Base-by-base conservation (phyloP, 2,888 invertebrate genomes). In the Habroteleia sp. region DNA sequence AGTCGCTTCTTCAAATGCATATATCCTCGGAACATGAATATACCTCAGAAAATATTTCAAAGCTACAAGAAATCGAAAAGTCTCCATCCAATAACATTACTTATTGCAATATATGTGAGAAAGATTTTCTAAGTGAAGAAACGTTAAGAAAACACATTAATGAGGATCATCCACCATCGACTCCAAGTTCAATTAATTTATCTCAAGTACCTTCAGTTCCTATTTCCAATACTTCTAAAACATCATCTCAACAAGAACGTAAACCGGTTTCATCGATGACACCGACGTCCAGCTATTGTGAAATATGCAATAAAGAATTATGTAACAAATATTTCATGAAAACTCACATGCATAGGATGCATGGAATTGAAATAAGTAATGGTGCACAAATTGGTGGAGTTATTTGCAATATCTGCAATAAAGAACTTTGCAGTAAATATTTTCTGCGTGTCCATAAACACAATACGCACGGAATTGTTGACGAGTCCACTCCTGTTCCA, bases 311-410 rank as follows among this genome's bases (percentile, higher is more conserved):
- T 90, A 98, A 98, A 89, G 98, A 99, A 90, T 90, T 99, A 81
- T 99, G 99, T 91, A 99, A 99, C 91, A 99, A 99, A 89, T 99
- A 99, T 89, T 99, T 99, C 89, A 96, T 99, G 95, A 97, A 98
- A 88, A 99, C 98, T 0, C 99, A 99, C 90, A 98, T 98, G 97
- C 95, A 97, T 87, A 94, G 98, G 87, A 98, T 99, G 96, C 99
- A 97, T 89, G 97, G 97, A 37, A 97, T 97, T 82, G 96, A 96
- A 86, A 94, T 97, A 46, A 96, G 97, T 89, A 96, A 96, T 84
- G 96, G 96, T 11, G 95, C 96, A 25, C 96, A 96, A 87, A 94
- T 97, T 29, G 97, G 97, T 3, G 97, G 97, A 13, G 97, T 97
- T 3, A 95, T 97, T 41, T 98, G 98, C 89, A 97, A 98, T 89